phyloP scores from a whole-genome alignment of 1,140 invertebrate species.

The Tyrophagus putrescentiae region DNA sequence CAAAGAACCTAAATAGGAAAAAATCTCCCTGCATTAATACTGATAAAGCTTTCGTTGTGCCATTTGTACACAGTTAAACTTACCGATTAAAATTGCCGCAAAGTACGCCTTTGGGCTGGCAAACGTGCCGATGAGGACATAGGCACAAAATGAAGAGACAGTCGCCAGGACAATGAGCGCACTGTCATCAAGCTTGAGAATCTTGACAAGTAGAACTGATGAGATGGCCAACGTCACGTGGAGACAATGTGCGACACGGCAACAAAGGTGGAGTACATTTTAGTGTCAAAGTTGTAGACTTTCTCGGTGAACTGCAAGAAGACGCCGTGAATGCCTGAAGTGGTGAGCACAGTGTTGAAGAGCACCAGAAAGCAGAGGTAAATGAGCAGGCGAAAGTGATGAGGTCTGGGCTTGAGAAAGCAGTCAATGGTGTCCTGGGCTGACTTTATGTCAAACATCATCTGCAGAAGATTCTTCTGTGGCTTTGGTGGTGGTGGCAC shows the following conservation, averaged over 20 bases:
- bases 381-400: not conserved
- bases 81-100: slow-evolving; percentile 1
- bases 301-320: not conserved
- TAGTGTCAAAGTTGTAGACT: not conserved
- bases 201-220: not conserved
- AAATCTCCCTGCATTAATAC: not conserved
- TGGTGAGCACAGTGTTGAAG: not conserved
- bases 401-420: not conserved
- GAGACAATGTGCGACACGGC: not conserved
- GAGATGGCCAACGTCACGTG: not conserved
- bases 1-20: not conserved
- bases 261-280: not conserved
- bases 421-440: not conserved
- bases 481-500: too few relatives aligned
- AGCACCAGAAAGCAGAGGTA: not conserved
- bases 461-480: not conserved
- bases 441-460: not conserved
- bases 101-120: not conserved
- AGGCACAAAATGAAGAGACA: not conserved
- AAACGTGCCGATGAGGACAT: slow-evolving; percentile 11
- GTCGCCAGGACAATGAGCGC: not conserved
- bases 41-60: not conserved
- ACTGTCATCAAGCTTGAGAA: not conserved
- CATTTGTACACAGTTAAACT: not conserved
- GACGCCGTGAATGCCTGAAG: not conserved